Conservation (phyloP, 2,888 invertebrate species). For the Euproctis similis region DNA sequence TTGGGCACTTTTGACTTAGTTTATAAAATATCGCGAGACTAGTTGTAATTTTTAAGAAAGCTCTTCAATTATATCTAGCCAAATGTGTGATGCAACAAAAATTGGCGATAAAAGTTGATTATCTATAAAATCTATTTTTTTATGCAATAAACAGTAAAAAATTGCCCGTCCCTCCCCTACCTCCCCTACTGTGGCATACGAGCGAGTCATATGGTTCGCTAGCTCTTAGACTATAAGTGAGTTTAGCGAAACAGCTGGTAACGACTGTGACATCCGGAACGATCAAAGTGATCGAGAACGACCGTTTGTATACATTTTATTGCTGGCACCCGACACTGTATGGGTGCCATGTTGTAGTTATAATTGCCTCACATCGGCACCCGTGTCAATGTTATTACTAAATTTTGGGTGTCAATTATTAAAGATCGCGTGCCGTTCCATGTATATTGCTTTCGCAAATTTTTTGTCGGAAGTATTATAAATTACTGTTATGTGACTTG, state of each 20-base stretch:
- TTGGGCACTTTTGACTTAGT: too few species aligned
- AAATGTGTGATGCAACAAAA: too few species aligned
- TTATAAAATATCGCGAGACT: too few species aligned
- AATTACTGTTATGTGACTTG: constrained; percentile 16
- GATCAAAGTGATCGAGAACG: constrained; percentile 66
- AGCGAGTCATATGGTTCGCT: too few species aligned
- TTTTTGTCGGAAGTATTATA: constrained; percentile 18
- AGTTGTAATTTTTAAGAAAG: too few species aligned
- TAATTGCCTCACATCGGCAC: constrained; percentile 29
- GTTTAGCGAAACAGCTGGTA: constrained; percentile 43
- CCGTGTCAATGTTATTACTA: constrained; percentile 27
- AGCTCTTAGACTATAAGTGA: too few species aligned
- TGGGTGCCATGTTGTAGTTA: constrained; percentile 18
- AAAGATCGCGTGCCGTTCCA: constrained; percentile 18
- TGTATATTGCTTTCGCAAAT: constrained; percentile 20
- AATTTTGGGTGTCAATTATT: constrained; percentile 24
- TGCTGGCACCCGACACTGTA: constrained; percentile 18
- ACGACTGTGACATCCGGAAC: constrained; percentile 61
- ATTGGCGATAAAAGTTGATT: too few species aligned
- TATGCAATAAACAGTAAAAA: too few species aligned
- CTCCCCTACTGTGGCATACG: too few species aligned
- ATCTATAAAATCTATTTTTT: too few species aligned
- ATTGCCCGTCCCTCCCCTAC: too few species aligned
- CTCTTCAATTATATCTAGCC: too few species aligned
- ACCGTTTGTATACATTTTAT: constrained; percentile 45